Evolutionary conservation across 2,113 vertebrate genomes (phyloP).

Genomic region (Ammodytes dubius): DNA sequence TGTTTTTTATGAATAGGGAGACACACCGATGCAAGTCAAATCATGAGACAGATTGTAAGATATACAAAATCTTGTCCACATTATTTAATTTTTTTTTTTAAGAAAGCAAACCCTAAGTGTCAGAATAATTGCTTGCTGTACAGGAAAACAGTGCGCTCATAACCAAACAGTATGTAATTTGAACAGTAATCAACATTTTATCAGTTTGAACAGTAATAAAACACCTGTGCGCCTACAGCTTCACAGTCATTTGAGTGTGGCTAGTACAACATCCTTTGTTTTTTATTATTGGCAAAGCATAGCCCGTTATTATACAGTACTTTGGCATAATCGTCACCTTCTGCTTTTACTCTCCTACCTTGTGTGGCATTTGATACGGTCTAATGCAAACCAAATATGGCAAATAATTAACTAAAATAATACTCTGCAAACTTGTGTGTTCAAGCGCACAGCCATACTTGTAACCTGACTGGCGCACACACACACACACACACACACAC

Average conservation of each 20-base stretch:
- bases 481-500: too few relatives aligned
- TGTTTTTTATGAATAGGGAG: background rate
- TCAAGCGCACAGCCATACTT: background rate
- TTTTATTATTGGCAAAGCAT: background rate
- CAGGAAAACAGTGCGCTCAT: background rate
- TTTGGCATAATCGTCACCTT: background rate
- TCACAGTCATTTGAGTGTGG: background rate
- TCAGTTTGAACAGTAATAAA: background rate
- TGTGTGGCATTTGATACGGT: background rate
- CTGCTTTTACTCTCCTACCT: background rate
- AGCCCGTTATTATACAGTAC: background rate
- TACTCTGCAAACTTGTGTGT: background rate
- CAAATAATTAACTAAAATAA: slow-evolving; percentile 15
- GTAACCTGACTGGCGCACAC: background rate
- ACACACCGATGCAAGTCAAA: background rate
- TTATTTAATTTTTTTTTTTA: too few relatives aligned
- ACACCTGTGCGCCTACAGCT: background rate
- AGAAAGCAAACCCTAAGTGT: background rate
- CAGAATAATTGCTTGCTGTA: background rate
- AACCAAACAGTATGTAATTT: background rate
- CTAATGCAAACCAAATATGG: slow-evolving; percentile 20
- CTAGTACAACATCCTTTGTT: background rate
- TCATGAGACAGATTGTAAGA: background rate
- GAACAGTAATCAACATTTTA: background rate
- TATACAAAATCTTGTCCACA: background rate